Conservation (phyloP, 2,113 vertebrate species). For the Maccullochella peelii region DNA sequence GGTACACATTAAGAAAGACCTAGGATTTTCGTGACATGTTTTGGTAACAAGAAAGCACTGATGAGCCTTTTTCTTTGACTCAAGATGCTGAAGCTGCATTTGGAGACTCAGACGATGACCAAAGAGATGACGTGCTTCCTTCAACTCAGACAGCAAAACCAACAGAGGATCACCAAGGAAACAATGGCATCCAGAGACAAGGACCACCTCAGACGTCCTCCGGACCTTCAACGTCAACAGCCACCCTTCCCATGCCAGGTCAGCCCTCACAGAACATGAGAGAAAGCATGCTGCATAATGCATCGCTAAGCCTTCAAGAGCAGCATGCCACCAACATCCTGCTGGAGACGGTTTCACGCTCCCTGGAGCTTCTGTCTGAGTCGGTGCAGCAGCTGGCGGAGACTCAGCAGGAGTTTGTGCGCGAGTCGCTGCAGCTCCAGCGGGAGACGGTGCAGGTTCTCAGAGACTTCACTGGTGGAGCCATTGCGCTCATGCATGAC, state of each 20-base stretch:
- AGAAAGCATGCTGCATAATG: constrained; percentile 74
- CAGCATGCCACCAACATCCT: constrained; percentile 84
- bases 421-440: constrained; percentile 84
- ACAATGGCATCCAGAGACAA: constrained; percentile 65
- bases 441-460: constrained; percentile 84
- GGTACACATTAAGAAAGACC: not conserved
- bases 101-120: constrained; percentile 82
- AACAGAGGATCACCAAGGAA: constrained; percentile 59
- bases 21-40: not conserved
- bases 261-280: constrained; percentile 31
- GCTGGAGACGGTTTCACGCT: constrained; percentile 83
- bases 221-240: not conserved
- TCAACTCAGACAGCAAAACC: constrained; percentile 52
- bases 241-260: not conserved
- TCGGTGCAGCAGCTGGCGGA: constrained; percentile 86
- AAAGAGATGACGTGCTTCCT: constrained; percentile 58
- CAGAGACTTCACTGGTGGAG: constrained; percentile 83
- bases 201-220: constrained; percentile 39
- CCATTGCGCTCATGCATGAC: constrained; percentile 84
- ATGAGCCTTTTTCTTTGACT: constrained; percentile 2
- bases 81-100: constrained; percentile 72
- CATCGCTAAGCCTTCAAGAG: constrained; percentile 83
- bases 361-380: constrained; percentile 85
- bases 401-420: constrained; percentile 86
- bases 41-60: not conserved